Conservation (phyloP, 2,888 invertebrate species). For the Zaprionus obscuricornis region DNA sequence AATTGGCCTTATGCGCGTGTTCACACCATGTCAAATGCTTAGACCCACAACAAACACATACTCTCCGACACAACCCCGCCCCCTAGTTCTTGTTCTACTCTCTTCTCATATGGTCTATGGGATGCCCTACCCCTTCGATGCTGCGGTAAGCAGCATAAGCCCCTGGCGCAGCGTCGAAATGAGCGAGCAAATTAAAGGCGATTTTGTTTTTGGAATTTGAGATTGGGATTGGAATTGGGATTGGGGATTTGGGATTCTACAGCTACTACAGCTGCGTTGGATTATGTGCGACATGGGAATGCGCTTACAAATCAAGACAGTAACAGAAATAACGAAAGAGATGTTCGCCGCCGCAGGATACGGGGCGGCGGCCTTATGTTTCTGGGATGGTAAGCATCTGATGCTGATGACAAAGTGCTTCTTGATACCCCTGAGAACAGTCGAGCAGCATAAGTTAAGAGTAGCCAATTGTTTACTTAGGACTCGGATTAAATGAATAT, state of each 20-base stretch:
- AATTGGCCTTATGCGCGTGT: constrained; percentile 69
- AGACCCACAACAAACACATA: constrained; percentile 34
- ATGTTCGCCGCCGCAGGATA: neutral
- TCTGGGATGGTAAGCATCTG: too few species aligned
- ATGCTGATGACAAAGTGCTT: too few species aligned
- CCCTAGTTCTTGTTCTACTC: neutral
- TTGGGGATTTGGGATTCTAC: constrained; percentile 53
- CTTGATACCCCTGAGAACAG: too few species aligned
- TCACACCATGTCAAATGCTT: constrained; percentile 74
- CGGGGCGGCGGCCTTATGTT: too few species aligned
- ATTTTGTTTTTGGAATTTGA: constrained; percentile 39
- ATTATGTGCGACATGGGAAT: constrained; percentile 55
- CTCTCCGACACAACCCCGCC: constrained; percentile 16
- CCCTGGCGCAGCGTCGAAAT: constrained; percentile 19
- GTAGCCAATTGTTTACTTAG: too few species aligned
- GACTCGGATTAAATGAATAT: too few species aligned
- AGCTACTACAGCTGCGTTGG: constrained; percentile 51
- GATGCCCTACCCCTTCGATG: constrained; percentile 1
- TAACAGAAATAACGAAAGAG: constrained; percentile 9
- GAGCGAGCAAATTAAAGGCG: constrained; percentile 66
- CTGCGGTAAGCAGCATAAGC: constrained; percentile 23
- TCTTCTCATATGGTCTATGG: too few species aligned
- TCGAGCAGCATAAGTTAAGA: too few species aligned
- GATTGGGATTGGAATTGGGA: too few species aligned
- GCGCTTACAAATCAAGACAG: constrained; percentile 38